phyloP scores from a whole-genome alignment of 2,797 vertebrate genomes.

The Sebastes itinus region DNA sequence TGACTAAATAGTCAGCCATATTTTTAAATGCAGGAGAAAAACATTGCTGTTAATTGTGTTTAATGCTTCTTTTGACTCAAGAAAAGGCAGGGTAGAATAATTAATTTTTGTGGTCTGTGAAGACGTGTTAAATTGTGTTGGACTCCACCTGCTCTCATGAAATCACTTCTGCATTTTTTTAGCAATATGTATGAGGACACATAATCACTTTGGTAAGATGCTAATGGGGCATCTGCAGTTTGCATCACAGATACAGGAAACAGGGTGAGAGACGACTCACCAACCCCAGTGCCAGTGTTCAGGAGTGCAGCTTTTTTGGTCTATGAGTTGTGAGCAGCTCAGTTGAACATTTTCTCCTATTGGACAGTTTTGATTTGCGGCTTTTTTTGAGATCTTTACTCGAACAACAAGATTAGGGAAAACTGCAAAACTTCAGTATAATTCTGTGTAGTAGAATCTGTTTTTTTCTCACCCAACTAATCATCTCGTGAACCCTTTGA shows the following conservation, averaged over 20 bases:
- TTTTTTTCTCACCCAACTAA: not conserved
- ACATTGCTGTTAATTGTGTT: not conserved
- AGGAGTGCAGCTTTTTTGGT: not conserved
- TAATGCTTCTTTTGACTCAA: not conserved
- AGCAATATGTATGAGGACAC: not conserved
- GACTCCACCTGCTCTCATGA: not conserved
- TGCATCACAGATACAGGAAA: not conserved
- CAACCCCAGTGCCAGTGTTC: not conserved
- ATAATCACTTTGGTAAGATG: not conserved
- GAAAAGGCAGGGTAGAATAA: not conserved
- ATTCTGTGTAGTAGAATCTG: not conserved
- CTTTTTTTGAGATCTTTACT: fast-evolving
- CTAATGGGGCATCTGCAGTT: not conserved
- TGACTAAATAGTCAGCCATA: not conserved
- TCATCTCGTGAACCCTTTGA: not conserved
- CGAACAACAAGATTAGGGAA: too few species aligned
- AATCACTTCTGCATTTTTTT: not conserved
- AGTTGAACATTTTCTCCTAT: not conserved
- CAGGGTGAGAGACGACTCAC: fast-evolving
- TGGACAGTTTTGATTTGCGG: not conserved
- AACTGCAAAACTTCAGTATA: not conserved
- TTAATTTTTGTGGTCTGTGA: not conserved
- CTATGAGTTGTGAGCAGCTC: not conserved
- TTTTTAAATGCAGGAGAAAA: not conserved
- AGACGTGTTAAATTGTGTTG: not conserved